A percentile compares a stretch with the other conserved stretches of the same genome.
phyloP scores from a whole-genome alignment of 2,113 vertebrate species.

The Takifugu bimaculatus region DNA sequence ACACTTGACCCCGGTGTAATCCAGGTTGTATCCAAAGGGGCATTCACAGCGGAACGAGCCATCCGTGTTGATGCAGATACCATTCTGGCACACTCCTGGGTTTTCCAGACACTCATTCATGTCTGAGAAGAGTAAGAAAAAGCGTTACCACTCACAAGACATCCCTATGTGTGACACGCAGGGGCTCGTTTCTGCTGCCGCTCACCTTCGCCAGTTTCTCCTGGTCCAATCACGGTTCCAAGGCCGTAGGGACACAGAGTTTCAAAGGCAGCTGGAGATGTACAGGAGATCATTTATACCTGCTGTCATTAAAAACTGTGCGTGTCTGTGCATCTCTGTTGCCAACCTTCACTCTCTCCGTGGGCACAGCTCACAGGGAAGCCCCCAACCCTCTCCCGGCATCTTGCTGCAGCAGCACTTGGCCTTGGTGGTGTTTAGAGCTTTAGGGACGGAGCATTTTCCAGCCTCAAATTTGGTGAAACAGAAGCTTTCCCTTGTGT shows the following conservation, averaged over 20 bases:
- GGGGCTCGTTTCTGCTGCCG: not conserved
- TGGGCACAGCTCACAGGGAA: slow-evolving; percentile 93
- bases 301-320: slow-evolving; percentile 1
- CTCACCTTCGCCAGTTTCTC: slow-evolving; percentile 83
- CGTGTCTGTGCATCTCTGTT: slow-evolving; percentile 4
- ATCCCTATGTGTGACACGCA: not conserved
- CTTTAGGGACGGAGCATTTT: slow-evolving; percentile 87
- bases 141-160: not conserved
- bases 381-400: slow-evolving; percentile 91
- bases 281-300: slow-evolving; percentile 11
- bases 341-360: slow-evolving; percentile 81
- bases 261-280: slow-evolving; percentile 74
- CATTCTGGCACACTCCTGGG: slow-evolving; percentile 83
- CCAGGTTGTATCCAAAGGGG: slow-evolving; percentile 89
- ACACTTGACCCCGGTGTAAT: slow-evolving; percentile 86
- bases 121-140: slow-evolving; percentile 64
- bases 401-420: slow-evolving; percentile 93
- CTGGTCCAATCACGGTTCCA: slow-evolving; percentile 79
- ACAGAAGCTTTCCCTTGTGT: slow-evolving; percentile 90
- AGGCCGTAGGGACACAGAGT: slow-evolving; percentile 88
- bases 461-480: slow-evolving; percentile 89
- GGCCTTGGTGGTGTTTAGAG: slow-evolving; percentile 90
- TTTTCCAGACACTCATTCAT: slow-evolving; percentile 89
- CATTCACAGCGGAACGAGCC: slow-evolving; percentile 95
- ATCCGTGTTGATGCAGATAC: slow-evolving; percentile 89